Percentiles rank a stretch among this genome's conserved stretches.
phyloP scores from a whole-genome alignment of 1,140 invertebrate genomes.

The Tribolium madens region DNA sequence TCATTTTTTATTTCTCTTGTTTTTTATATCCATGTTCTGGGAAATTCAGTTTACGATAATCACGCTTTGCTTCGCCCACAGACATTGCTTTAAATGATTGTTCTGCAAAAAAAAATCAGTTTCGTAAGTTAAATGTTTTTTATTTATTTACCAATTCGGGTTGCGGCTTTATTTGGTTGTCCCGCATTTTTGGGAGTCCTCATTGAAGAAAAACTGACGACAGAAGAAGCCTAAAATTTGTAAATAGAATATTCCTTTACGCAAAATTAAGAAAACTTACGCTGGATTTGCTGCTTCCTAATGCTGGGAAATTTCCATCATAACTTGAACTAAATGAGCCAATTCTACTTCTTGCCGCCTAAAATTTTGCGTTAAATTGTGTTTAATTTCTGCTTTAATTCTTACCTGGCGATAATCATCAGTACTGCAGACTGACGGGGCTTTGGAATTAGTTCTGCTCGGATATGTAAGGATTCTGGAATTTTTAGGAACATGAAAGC shows the following conservation, averaged over 20 bases:
- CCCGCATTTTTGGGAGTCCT: background rate
- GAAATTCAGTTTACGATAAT: background rate
- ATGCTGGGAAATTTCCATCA: background rate
- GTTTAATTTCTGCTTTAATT: background rate
- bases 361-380: background rate
- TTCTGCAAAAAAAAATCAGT: background rate
- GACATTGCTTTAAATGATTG: background rate
- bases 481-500: slow-evolving; percentile 66
- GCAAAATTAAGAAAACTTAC: background rate
- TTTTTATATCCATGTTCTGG: background rate
- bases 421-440: background rate
- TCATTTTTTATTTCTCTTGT: background rate
- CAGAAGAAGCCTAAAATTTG: background rate
- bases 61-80: background rate
- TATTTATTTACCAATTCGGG: background rate
- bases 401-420: background rate
- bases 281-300: background rate
- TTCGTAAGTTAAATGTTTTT: background rate
- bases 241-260: background rate
- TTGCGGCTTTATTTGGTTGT: background rate
- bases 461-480: background rate
- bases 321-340: background rate
- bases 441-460: background rate
- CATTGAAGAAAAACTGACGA: slow-evolving; percentile 15
- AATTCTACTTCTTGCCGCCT: background rate